Evolutionary conservation across 2,888 invertebrate species (phyloP).

Genomic region (Tuta absoluta): DNA sequence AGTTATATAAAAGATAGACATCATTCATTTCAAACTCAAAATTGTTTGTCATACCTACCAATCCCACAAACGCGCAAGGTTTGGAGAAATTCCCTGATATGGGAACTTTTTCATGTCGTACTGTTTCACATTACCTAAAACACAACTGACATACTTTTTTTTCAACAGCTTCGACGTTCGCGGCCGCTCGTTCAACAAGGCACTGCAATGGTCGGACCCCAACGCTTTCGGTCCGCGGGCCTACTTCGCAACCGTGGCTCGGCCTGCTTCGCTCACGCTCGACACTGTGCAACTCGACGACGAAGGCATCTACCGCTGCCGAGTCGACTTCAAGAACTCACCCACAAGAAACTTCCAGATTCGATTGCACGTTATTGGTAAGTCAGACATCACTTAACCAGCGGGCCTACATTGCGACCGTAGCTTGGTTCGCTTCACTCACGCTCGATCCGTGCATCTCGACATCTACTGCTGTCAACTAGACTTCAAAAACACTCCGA

Average conservation of each 20-base stretch:
- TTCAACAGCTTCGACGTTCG: conserved; percentile 90
- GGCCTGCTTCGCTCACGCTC: conserved; percentile 90
- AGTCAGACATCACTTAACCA: not conserved
- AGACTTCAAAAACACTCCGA: conserved; percentile 94
- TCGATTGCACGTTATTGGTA: not conserved
- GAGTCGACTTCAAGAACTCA: conserved; percentile 94
- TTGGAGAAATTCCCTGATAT: too few relatives aligned
- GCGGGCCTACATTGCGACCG: conserved; percentile 68
- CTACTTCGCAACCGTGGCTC: conserved; percentile 90
- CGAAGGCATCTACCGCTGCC: conserved; percentile 92
- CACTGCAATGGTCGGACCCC: conserved; percentile 91
- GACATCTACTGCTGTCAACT: conserved; percentile 92
- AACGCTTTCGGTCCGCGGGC: conserved; percentile 92
- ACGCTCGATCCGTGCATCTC: conserved; percentile 89
- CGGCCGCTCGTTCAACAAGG: conserved; percentile 90
- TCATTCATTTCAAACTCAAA: too few relatives aligned
- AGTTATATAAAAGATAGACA: too few relatives aligned
- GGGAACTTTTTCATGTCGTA: too few relatives aligned
- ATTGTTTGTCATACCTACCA: too few relatives aligned
- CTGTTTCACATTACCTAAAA: too few relatives aligned
- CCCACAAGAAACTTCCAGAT: conserved; percentile 86
- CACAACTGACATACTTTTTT: not conserved
- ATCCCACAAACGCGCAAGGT: too few relatives aligned
- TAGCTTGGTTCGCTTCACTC: conserved; percentile 89
- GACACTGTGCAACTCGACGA: conserved; percentile 93